phyloP scores from a whole-genome alignment of 2,797 vertebrate genomes.

The Anguilla pacifica region DNA sequence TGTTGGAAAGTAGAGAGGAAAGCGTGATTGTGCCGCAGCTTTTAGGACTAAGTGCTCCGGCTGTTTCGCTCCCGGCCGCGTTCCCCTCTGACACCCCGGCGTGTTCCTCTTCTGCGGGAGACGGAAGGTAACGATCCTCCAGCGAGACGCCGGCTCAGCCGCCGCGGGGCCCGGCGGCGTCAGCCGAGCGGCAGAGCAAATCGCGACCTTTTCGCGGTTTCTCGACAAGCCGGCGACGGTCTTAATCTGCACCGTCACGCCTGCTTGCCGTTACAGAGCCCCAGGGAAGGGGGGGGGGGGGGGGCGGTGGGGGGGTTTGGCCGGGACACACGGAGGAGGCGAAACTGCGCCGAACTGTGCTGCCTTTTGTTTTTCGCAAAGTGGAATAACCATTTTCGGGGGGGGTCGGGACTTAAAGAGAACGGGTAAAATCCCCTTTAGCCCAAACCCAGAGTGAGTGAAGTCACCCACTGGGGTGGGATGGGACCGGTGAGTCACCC shows the following conservation, averaged over 20 bases:
- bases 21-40: neutral
- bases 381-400: neutral
- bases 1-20: neutral
- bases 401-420: too few relatives aligned
- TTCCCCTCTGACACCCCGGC: conserved; percentile 29
- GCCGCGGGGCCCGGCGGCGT: neutral
- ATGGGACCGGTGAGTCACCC: too few relatives aligned
- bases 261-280: neutral
- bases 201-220: conserved; percentile 22
- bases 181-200: neutral
- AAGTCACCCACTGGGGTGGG: too few relatives aligned
- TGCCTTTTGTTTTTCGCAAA: neutral
- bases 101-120: neutral
- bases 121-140: conserved; percentile 16
- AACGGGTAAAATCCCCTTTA: neutral
- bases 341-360: neutral
- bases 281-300: too few relatives aligned
- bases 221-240: neutral
- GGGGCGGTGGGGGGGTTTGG: neutral
- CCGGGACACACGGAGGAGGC: neutral
- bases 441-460: neutral
- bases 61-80: conserved; percentile 35
- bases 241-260: conserved; percentile 4
- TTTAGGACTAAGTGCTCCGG: conserved; percentile 34
- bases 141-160: neutral